These are phyloP conservation scores for Peromyscus aztecus DNA, from an alignment of 2,797 vertebrate genomes.

Conservation along the genomic window DNA sequence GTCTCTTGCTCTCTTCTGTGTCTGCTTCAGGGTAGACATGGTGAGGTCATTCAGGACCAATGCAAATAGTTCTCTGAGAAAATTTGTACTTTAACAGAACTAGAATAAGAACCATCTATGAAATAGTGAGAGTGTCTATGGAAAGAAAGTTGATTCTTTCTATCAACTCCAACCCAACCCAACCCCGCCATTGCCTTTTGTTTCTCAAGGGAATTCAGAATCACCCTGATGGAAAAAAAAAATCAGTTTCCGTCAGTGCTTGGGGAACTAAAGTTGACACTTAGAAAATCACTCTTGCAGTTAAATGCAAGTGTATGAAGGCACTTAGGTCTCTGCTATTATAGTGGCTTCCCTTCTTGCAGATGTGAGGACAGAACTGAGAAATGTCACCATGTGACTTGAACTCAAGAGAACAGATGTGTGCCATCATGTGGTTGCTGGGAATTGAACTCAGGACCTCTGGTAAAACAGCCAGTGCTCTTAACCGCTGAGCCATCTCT, in stretches of 20 bases:
- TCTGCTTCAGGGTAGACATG: background rate
- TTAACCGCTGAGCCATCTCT: too few species aligned
- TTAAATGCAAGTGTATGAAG: background rate
- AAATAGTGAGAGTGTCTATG: background rate
- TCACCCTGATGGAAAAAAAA: background rate
- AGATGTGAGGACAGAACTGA: background rate
- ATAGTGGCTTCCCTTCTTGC: background rate
- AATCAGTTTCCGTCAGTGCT: background rate
- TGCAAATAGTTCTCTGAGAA: background rate
- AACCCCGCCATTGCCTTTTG: background rate
- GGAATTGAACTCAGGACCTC: too few species aligned
- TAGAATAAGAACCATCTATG: background rate
- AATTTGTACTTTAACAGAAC: background rate
- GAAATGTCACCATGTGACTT: background rate
- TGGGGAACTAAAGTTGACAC: background rate
- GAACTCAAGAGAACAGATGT: background rate
- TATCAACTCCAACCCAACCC: background rate
- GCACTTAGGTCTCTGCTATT: rapidly evolving
- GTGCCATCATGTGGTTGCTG: too few species aligned
- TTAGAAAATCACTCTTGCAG: background rate
- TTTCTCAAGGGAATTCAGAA: constrained; percentile 23
- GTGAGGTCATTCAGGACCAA: background rate
- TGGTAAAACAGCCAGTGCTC: too few species aligned
- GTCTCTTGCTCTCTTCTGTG: background rate
- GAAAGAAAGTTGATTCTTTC: background rate